Base-by-base conservation (phyloP, 2,888 invertebrate genomes). In the Dyspetes luteomarginatus region DNA sequence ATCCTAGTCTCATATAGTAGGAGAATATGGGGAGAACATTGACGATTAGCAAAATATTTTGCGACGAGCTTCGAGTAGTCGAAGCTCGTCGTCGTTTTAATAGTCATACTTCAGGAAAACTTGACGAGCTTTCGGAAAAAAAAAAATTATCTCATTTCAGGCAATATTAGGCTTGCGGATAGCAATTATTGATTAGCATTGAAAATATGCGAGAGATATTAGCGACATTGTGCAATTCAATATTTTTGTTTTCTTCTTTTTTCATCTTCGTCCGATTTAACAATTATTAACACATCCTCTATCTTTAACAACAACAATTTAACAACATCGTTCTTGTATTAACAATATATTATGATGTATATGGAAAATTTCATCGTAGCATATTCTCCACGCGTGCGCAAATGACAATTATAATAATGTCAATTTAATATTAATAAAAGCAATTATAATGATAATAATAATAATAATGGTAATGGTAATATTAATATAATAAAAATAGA, bases 291-390 rank as follows among this genome's bases (percentile, higher is more conserved):
- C 86, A 85, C 83, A 86, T 88, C 84, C 81, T 74, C 89, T 89
- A 89, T 86, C 87, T 87, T 88, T 88, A 90, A 90, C 90, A 90
- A 88, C 88, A 90, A 89, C 89, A 90, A 73, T 89, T 56, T 77
- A 90, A 90, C 89, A 90, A 90, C 86, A 83, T 88, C 73, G 81
- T 85, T 85, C 82, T 86, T 78, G 45, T 82, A 84, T 87, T 82
- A 89, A 89, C 85, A 88, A 88, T 82, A 81, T 83, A 86, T 82
- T 36, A 36, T 36, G 9, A 36, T 36, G 24, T 75, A 58, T 28
- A 48, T 58, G 75, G 50, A 73, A 78, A 65, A 62, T 64, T 45
- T 24, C 43, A 71, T 67, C 36, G 12, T 56, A 48, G 36, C 50
- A 62, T 60, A 56, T 67, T 72, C 56, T 72, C 19, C 55, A 67